Evolutionary conservation across 92 coral and sea anemone genomes (phyloP), one percentile per base, ranked within the genome.

Genomic region (Porites evermanni): DNA sequence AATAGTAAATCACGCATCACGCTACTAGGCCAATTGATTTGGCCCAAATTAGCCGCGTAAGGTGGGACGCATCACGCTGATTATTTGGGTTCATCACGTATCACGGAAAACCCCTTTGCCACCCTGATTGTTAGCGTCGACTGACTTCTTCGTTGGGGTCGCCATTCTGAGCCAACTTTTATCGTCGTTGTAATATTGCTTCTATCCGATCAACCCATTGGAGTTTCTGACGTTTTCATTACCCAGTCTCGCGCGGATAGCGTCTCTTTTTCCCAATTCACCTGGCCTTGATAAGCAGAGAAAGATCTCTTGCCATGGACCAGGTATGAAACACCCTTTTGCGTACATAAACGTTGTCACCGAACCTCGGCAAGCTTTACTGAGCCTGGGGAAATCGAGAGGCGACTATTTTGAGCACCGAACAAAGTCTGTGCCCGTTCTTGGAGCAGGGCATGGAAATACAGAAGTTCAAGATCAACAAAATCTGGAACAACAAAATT

Each of bases 71-170:
- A 29, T 29, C 32, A 29, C 32, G 32, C 32, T 29, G 32, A 26
- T 26, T 26, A 26, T 26, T 26, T 26, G 32, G 32, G 32, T 26
- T 26, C 32, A 26, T 26, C 32, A 26, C 32, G 32, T 26, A 26
- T 26, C 32, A 26, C 32, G 32, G 32, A 26, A 26, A 26, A 26
- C 32, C 2, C 32, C 32, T 26, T 26, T 26, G 32, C 32, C 32
- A 26, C 32, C 32, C 32, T 26, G 32, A 20, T 24, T 47, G 38
- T 4, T 32, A 20, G n/a, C 78, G 4, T 19, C 21, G 24, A 47
- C 38, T 10, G 76, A 71, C 21, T 71, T 71, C 7, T 17, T 19
- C 4, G 77, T 72, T 19, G 78, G 78, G 56, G 63, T 74, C 19
- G 14, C 23, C 54, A 38, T 74, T 18, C 78, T 3, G 32, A 74